phyloP scores from a whole-genome alignment of 2,888 invertebrate genomes.

The Synanthedon vespiformis region DNA sequence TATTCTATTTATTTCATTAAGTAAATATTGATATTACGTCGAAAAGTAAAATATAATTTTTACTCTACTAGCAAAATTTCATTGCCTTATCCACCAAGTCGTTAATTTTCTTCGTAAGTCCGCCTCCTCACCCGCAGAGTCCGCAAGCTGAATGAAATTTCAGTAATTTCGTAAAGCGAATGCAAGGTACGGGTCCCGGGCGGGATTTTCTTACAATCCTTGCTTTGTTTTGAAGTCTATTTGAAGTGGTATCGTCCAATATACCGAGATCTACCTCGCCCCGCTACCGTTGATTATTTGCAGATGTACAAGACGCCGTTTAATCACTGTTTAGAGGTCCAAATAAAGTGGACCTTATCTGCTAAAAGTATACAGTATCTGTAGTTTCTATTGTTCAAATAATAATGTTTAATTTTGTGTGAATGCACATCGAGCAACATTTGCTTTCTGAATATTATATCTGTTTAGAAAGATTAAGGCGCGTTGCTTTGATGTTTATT shows the following conservation, averaged over 20 bases:
- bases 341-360: constrained; percentile 24
- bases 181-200: constrained; percentile 59
- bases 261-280: constrained; percentile 16
- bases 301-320: constrained; percentile 3
- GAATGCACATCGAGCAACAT: constrained; percentile 11
- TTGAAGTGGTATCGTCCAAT: constrained; percentile 30
- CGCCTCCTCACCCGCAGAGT: constrained; percentile 29
- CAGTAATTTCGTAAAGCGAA: constrained; percentile 68
- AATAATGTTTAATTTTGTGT: constrained; percentile 30
- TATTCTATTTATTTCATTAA: no score
- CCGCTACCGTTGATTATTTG: not conserved
- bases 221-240: constrained; percentile 60
- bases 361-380: constrained; percentile 21
- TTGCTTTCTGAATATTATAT: constrained; percentile 32
- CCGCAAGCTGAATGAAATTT: constrained; percentile 66
- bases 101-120: constrained; percentile 8
- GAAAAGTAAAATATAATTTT: no score
- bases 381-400: constrained; percentile 18
- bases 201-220: constrained; percentile 64
- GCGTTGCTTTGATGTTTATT: constrained; percentile 37
- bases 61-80: no score
- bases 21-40: no score
- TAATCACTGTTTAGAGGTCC: constrained; percentile 23
- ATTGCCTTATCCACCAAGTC: constrained; percentile 17
- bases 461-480: constrained; percentile 44